These are phyloP conservation scores for Troilus luridus DNA, from an alignment of 2,888 invertebrate species.

Conservation along the genomic window DNA sequence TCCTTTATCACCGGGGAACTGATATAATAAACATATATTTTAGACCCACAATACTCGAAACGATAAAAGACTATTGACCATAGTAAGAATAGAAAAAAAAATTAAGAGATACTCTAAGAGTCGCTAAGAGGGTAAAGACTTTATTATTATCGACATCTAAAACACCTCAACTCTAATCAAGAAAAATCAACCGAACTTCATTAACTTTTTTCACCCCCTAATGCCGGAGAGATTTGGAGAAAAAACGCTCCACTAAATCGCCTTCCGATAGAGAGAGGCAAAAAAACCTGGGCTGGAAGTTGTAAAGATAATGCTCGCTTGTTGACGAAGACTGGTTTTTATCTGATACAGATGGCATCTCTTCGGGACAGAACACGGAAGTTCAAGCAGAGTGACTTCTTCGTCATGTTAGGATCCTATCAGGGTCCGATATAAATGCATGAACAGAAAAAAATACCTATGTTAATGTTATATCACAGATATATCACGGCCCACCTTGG, in stretches of 20 bases:
- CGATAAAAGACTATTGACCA: too few species aligned
- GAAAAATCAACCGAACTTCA: background rate
- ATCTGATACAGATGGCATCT: background rate
- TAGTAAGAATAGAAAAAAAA: background rate
- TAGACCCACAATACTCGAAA: too few species aligned
- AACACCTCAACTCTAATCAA: background rate
- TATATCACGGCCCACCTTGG: background rate
- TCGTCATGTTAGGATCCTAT: background rate
- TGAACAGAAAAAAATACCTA: background rate
- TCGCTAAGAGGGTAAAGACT: background rate
- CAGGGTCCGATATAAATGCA: background rate
- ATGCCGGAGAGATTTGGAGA: background rate
- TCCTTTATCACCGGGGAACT: too few species aligned
- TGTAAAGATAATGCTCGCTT: slow-evolving; percentile 12
- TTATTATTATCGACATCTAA: background rate
- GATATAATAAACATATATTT: too few species aligned
- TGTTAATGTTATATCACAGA: background rate
- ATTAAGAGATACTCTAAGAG: background rate
- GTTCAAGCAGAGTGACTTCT: background rate
- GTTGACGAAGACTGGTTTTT: slow-evolving; percentile 21
- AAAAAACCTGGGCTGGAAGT: background rate
- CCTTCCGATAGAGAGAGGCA: background rate
- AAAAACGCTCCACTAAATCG: background rate
- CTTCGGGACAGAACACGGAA: background rate
- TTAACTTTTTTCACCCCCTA: slow-evolving; percentile 2